Conservation (phyloP, 1,140 invertebrate genomes). For the Drosophila lowei region DNA sequence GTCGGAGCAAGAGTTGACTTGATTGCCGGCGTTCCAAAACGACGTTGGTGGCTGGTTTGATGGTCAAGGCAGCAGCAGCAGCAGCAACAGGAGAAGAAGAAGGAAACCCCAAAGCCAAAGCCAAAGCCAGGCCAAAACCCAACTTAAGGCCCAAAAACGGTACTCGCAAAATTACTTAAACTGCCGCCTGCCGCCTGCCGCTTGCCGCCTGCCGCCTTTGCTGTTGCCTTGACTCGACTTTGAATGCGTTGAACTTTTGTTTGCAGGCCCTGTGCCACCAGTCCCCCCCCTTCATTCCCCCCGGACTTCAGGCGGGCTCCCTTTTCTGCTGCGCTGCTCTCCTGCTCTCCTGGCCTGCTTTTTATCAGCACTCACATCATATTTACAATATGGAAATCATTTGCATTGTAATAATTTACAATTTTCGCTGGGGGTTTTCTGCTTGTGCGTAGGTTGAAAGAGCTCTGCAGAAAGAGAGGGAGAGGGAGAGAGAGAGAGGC, state of each 20-base stretch:
- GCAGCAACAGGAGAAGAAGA: conserved; percentile 31
- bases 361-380: conserved; percentile 75
- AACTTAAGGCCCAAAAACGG: conserved; percentile 58
- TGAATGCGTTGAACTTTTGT: conserved; percentile 63
- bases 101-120: conserved; percentile 27
- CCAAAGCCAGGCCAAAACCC: not conserved
- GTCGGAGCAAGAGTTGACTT: conserved; percentile 55
- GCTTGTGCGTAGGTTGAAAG: conserved; percentile 58
- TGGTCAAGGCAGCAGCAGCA: conserved; percentile 59
- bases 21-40: conserved; percentile 54
- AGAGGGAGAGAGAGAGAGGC: too few relatives aligned
- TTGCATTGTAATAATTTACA: conserved; percentile 81
- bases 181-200: not conserved
- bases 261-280: conserved; percentile 6
- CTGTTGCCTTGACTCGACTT: conserved; percentile 66
- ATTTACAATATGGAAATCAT: conserved; percentile 77
- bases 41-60: conserved; percentile 49
- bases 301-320: conserved; percentile 63
- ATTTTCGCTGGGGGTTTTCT: conserved; percentile 41
- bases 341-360: conserved; percentile 13
- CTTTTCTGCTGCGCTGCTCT: conserved; percentile 23
- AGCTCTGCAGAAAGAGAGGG: not conserved
- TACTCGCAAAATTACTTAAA: conserved; percentile 72
- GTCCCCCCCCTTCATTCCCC: not conserved
- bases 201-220: conserved; percentile 1